Conservation (phyloP, 2,113 vertebrate genomes). For the Chauna torquata region DNA sequence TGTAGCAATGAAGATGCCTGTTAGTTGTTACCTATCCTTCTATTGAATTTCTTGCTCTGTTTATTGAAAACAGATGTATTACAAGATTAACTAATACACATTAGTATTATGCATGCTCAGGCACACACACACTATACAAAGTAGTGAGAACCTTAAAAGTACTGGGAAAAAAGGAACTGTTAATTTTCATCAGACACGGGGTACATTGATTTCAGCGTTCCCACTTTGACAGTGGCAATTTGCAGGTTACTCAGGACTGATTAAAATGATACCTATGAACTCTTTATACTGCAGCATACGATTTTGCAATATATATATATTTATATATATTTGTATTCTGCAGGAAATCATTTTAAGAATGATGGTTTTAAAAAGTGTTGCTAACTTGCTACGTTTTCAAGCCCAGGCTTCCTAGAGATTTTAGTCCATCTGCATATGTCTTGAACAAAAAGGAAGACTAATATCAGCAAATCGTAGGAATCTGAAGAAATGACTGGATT, state of each 20-base stretch:
- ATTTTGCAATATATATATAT: not conserved
- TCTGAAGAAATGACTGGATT: not conserved
- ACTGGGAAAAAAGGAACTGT: not conserved
- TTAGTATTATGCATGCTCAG: not conserved
- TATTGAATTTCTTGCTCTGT: not conserved
- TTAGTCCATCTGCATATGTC: not conserved
- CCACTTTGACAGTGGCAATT: not conserved
- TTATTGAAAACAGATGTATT: not conserved
- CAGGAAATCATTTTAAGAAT: not conserved
- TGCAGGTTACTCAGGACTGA: not conserved
- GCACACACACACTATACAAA: rapidly evolving
- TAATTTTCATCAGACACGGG: not conserved
- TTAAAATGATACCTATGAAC: not conserved
- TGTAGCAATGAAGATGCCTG: not conserved
- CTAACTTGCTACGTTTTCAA: not conserved
- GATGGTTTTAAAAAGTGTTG: not conserved
- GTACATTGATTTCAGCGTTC: not conserved
- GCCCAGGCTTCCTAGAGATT: not conserved
- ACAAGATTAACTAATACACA: not conserved
- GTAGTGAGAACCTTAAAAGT: not conserved
- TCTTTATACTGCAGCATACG: not conserved
- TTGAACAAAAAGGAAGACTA: not conserved
- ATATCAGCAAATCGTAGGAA: not conserved
- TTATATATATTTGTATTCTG: not conserved
- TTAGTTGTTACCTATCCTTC: not conserved